Conservation (phyloP, 2,888 invertebrate genomes). For the Crematogaster levior region DNA sequence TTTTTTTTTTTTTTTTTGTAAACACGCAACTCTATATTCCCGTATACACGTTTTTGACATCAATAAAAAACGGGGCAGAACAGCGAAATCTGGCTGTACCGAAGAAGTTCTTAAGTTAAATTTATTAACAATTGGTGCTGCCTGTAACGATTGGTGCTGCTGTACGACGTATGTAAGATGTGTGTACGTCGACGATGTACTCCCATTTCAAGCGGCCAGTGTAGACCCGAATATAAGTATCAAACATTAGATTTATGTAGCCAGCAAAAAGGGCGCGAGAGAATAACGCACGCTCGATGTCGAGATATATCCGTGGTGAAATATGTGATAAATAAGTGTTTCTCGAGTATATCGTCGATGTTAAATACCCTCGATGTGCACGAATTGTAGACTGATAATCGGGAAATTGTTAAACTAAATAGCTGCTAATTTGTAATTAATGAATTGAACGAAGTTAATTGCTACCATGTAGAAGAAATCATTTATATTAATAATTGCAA, state of each 20-base stretch:
- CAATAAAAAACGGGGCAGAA: slow-evolving; percentile 7
- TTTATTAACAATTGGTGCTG: slow-evolving; percentile 69
- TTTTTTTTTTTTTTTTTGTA: too few relatives aligned
- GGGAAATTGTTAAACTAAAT: not conserved
- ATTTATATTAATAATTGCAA: not conserved
- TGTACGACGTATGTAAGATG: slow-evolving; percentile 51
- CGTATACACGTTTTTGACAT: not conserved
- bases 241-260: slow-evolving; percentile 46
- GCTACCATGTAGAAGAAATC: not conserved
- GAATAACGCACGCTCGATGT: slow-evolving; percentile 25
- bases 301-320: slow-evolving; percentile 1
- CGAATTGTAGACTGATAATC: not conserved
- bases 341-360: slow-evolving; percentile 14
- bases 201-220: slow-evolving; percentile 46
- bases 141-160: slow-evolving; percentile 70
- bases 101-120: not conserved
- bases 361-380: slow-evolving; percentile 17
- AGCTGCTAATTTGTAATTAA: not conserved
- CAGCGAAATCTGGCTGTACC: slow-evolving; percentile 9
- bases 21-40: not conserved
- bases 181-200: slow-evolving; percentile 41
- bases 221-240: slow-evolving; percentile 52
- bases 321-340: slow-evolving; percentile 42
- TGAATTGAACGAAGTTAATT: not conserved
- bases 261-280: slow-evolving; percentile 36